A percentile compares a stretch with the other conserved stretches of the same genome.
Evolutionary conservation across 2,797 vertebrate species (phyloP).

Genomic region (Brachymystax lenok): DNA sequence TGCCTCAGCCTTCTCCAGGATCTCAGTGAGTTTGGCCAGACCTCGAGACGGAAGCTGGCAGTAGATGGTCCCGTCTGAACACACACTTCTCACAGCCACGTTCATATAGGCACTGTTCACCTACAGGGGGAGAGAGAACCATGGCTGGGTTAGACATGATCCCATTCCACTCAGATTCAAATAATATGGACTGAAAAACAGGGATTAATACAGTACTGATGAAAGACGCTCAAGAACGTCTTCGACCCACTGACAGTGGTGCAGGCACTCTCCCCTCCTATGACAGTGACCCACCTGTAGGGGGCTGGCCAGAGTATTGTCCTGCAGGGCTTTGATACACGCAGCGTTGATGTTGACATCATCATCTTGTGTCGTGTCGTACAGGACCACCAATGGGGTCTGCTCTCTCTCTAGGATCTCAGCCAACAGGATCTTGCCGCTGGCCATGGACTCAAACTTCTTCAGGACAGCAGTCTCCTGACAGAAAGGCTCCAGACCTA

Average conservation of each 20-base stretch:
- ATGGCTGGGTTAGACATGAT: background rate
- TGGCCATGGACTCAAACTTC: constrained; percentile 86
- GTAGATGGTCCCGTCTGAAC: constrained; percentile 91
- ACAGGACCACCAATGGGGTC: constrained; percentile 86
- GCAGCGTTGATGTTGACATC: constrained; percentile 96
- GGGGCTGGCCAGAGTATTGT: constrained; percentile 83
- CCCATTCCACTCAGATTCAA: background rate
- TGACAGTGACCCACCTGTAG: constrained; percentile 79
- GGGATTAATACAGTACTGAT: background rate
- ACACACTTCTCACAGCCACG: constrained; percentile 88
- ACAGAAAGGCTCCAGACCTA: constrained; percentile 89
- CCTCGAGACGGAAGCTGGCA: constrained; percentile 92
- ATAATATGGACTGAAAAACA: background rate
- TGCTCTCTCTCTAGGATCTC: constrained; percentile 86
- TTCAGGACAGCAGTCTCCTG: constrained; percentile 86
- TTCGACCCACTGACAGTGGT: background rate
- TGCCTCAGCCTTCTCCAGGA: constrained; percentile 83
- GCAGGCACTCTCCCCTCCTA: no score
- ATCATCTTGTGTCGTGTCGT: constrained; percentile 97
- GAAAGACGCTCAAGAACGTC: background rate
- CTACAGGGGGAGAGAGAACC: constrained; percentile 63
- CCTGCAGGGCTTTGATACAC: constrained; percentile 87
- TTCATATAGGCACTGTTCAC: constrained; percentile 86
- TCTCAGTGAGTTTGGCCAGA: constrained; percentile 82
- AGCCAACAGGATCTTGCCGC: constrained; percentile 89